These are phyloP conservation scores for Tenebrosternarchus preto DNA, from an alignment of 2,113 vertebrate species.

Conservation along the genomic window DNA sequence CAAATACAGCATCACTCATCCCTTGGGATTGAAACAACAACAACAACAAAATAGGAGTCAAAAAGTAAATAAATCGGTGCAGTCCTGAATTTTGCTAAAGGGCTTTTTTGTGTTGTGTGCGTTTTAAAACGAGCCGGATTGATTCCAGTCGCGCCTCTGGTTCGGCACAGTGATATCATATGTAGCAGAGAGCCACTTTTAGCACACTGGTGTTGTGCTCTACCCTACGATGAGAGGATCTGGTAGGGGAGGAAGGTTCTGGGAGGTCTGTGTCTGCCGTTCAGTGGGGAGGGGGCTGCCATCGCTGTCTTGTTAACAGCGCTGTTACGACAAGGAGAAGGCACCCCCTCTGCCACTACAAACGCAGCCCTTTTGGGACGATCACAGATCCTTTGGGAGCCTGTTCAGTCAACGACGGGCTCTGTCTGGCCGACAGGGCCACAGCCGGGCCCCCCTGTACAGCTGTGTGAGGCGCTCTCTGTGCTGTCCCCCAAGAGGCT, in stretches of 20 bases:
- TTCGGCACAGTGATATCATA: constrained; percentile 33
- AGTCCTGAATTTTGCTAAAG: constrained; percentile 47
- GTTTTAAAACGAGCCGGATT: constrained; percentile 38
- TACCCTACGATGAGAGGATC: constrained; percentile 22
- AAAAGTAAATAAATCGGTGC: not conserved
- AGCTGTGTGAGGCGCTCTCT: not conserved
- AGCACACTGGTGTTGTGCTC: constrained; percentile 52
- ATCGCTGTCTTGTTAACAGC: constrained; percentile 50
- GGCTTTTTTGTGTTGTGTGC: constrained; percentile 32
- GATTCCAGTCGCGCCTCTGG: constrained; percentile 34
- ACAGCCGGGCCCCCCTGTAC: too few species aligned
- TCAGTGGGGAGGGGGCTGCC: constrained; percentile 7
- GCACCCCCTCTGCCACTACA: constrained; percentile 34
- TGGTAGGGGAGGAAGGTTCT: constrained; percentile 32
- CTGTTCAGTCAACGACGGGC: not conserved
- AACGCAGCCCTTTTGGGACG: constrained; percentile 8
- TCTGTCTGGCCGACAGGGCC: too few species aligned
- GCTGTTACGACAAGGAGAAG: constrained; percentile 45
- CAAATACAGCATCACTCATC: constrained; percentile 45
- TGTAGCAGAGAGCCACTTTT: constrained; percentile 49
- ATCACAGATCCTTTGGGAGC: constrained; percentile 5
- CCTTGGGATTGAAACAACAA: constrained; percentile 40
- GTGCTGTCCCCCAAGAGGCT: constrained; percentile 38
- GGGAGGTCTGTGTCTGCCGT: constrained; percentile 2
- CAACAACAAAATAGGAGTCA: not conserved